Evolutionary conservation across 2,113 vertebrate genomes (phyloP).

Genomic region (Camelus bactrianus): DNA sequence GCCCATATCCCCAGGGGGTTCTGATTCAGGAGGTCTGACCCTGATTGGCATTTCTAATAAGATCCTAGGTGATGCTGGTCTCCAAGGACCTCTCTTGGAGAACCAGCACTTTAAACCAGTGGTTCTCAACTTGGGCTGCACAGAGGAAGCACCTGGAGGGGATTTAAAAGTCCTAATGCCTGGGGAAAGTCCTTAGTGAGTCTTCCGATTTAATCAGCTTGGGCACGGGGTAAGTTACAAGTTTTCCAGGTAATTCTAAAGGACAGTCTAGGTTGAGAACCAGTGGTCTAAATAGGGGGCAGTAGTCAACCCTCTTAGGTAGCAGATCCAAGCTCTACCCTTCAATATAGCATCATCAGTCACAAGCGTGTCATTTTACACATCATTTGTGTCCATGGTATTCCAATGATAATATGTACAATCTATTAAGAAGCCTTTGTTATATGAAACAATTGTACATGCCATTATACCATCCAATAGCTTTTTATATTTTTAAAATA

Average conservation of each 20-base stretch:
- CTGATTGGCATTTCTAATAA: neutral
- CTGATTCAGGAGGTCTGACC: neutral
- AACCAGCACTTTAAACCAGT: neutral
- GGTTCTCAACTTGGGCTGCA: neutral
- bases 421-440: neutral
- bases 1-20: neutral
- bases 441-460: neutral
- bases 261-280: neutral
- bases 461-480: neutral
- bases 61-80: neutral
- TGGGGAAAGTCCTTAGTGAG: neutral
- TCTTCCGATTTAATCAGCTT: neutral
- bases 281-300: neutral
- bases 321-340: neutral
- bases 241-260: neutral
- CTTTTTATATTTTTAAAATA: neutral
- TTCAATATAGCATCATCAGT: neutral
- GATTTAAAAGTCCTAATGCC: neutral
- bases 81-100: neutral
- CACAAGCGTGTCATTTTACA: neutral
- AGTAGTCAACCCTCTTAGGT: neutral
- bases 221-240: neutral
- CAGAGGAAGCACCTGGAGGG: neutral
- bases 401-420: neutral
- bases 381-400: neutral